Evolutionary conservation across 2,113 vertebrate species (phyloP), one percentile per base, ranked within the genome.

Genomic region (Genyomyrus donnyi): DNA sequence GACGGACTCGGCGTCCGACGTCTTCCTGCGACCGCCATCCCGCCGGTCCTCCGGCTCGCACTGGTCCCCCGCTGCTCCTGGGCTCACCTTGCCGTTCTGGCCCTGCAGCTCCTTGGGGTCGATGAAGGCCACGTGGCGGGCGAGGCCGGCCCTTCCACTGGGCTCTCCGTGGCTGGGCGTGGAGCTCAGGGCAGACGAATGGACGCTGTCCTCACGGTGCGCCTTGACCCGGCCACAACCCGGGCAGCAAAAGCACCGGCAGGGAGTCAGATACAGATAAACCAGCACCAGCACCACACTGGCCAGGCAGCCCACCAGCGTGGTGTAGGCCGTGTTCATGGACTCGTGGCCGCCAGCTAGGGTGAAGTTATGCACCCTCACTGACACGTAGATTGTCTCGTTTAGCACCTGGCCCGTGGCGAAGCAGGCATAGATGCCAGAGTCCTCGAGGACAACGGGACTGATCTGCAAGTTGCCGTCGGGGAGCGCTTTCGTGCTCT

Each of bases 291-390:
- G 95, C 91, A 99, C 96, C 90, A 98, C 98, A 24, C 98, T 99
- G 87, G 98, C 97, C 92, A 99, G 96, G 88, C 98, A 99, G 86
- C 98, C 98, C 92, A 99, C 98, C 35, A 99, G 93, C 0, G 98
- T 99, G 92, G 98, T 99, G 92, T 99, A 99, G 0, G 97, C 98
- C 0, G 98, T 99, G 95, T 99, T 99, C 88, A 99, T 95, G 53
- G 96, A 95, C 74, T 99, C 98, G 0, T 96, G 95, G 11, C 93
- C 90, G 1, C 96, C 96, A 0, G 95, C 94, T 92, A 96, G 91
- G 92, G 98, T 98, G 94, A 96, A 97, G 94, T 99, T 99, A 93
- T 98, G 93, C 89, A 99, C 98, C 93, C 96, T 97, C 89, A 99
- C 94, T 90, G 97, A 96, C 91, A 99, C 95, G 1, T 97, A 99